phyloP scores from a whole-genome alignment of 2,888 invertebrate genomes.

The Orchestes rusci region DNA sequence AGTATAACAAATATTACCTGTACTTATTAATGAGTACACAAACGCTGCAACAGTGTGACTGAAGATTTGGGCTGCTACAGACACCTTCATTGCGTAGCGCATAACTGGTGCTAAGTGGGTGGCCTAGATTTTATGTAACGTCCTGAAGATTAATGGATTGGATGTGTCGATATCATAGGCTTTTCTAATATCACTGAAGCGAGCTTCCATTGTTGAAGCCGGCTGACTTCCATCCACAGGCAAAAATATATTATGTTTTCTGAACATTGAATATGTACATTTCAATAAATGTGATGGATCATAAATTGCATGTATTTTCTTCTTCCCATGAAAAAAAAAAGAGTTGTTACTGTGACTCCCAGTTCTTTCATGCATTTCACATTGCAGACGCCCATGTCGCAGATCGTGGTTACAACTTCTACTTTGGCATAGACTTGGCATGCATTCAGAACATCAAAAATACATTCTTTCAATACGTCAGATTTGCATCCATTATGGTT shows the following conservation, averaged over 20 bases:
- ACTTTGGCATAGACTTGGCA: constrained; percentile 10
- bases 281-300: constrained; percentile 14
- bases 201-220: constrained; percentile 7
- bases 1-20: constrained; percentile 5
- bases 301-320: constrained; percentile 6
- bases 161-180: constrained; percentile 17
- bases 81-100: constrained; percentile 28
- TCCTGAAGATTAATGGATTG: constrained; percentile 16
- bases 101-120: constrained; percentile 24
- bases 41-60: constrained; percentile 17
- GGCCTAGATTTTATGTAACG: constrained; percentile 20
- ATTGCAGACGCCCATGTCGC: constrained; percentile 25
- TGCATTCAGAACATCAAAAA: constrained; percentile 18
- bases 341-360: too few relatives aligned
- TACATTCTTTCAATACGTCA: too few relatives aligned
- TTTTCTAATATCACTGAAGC: constrained; percentile 10
- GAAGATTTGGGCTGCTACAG: too few relatives aligned
- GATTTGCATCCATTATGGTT: constrained; percentile 17
- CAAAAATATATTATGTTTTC: constrained; percentile 21
- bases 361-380: constrained; percentile 10
- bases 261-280: constrained; percentile 14
- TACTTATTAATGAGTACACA: constrained; percentile 16
- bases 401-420: constrained; percentile 20
- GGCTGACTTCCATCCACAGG: constrained; percentile 2
- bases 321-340: neutral